phyloP scores from a whole-genome alignment of 2,113 vertebrate genomes.

The Lepus europaeus region DNA sequence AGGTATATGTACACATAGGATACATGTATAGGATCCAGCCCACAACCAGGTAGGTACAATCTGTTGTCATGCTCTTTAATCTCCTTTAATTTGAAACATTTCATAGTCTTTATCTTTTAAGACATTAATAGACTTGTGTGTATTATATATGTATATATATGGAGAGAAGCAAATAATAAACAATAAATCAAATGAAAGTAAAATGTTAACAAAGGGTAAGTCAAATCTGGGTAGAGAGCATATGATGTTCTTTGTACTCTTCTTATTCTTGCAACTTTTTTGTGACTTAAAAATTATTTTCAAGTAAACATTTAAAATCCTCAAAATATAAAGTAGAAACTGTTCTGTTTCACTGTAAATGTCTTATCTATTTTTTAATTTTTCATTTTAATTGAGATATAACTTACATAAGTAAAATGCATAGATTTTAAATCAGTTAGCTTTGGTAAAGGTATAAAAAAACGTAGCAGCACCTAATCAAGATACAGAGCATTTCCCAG shows the following conservation, averaged over 20 bases:
- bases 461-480: neutral
- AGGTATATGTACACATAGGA: neutral
- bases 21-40: neutral
- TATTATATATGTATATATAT: neutral
- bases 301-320: neutral
- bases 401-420: neutral
- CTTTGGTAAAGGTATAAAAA: neutral
- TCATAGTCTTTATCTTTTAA: neutral
- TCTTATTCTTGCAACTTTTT: neutral
- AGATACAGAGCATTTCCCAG: neutral
- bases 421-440: slow-evolving; percentile 16
- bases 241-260: neutral
- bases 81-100: neutral
- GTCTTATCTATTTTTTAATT: neutral
- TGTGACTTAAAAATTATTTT: neutral
- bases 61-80: neutral
- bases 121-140: neutral
- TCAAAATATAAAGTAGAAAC: slow-evolving; percentile 15
- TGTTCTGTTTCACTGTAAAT: neutral
- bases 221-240: neutral
- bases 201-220: neutral
- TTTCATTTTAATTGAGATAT: neutral
- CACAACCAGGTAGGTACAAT: neutral
- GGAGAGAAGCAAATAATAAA: neutral
- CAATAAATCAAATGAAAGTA: slow-evolving; percentile 8